Conservation (phyloP, 2,113 vertebrate species). For the Ictalurus punctatus region DNA sequence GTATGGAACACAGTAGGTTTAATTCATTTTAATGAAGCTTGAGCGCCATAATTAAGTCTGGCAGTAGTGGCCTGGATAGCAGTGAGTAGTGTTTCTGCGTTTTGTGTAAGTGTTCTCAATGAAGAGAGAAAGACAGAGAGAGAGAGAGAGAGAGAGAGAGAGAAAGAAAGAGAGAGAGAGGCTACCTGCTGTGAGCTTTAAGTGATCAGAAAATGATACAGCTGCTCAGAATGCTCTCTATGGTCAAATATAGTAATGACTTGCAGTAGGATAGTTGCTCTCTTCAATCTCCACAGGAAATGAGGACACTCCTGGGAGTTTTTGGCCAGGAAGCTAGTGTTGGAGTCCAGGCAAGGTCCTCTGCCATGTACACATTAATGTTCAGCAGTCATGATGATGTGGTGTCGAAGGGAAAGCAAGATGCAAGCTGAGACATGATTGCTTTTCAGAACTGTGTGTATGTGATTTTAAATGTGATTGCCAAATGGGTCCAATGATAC, state of each 20-base stretch:
- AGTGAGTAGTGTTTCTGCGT: neutral
- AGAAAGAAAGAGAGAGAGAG: neutral
- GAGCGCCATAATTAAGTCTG: conserved; percentile 9
- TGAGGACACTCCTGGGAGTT: neutral
- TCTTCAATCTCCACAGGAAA: conserved; percentile 1
- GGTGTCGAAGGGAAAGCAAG: neutral
- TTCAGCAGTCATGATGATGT: neutral
- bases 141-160: neutral
- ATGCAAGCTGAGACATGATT: neutral
- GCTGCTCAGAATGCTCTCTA: conserved; percentile 1
- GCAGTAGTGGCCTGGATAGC: neutral
- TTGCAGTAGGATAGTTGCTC: neutral
- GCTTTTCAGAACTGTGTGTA: neutral
- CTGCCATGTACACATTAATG: neutral
- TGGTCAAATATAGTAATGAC: neutral
- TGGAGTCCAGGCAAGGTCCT: neutral
- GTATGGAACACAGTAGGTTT: neutral
- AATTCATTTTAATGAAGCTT: conserved; percentile 14
- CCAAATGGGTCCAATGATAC: neutral
- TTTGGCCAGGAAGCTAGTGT: neutral
- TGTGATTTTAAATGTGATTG: neutral
- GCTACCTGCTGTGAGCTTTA: neutral
- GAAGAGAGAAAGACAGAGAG: neutral
- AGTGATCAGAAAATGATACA: neutral
- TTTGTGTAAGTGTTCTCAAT: neutral